These are phyloP conservation scores for Acrocyrtus sp. DNA, from an alignment of 2,888 invertebrate species.

Conservation along the genomic window DNA sequence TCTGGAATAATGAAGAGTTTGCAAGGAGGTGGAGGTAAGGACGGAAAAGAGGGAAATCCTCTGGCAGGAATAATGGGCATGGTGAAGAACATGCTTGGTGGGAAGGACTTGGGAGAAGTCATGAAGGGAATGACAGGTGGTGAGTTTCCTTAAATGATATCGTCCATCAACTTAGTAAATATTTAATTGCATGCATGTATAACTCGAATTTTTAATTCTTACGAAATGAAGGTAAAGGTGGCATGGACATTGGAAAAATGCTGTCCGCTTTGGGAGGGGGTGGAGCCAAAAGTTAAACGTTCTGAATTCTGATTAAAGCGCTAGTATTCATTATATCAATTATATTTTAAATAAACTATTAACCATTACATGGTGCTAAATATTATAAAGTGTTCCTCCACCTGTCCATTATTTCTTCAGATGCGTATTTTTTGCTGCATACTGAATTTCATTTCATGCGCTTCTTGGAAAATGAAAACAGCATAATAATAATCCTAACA, in stretches of 20 bases:
- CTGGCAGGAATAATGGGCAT: conserved; percentile 21
- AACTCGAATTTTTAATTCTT: too few relatives aligned
- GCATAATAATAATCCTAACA: too few relatives aligned
- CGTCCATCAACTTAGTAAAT: not conserved
- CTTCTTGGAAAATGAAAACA: too few relatives aligned
- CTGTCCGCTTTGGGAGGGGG: conserved; percentile 17
- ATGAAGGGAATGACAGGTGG: conserved; percentile 15
- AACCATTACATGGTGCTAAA: too few relatives aligned
- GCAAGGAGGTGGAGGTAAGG: not conserved
- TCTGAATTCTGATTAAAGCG: too few relatives aligned
- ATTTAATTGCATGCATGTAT: too few relatives aligned
- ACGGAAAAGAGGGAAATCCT: conserved; percentile 6
- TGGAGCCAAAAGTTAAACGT: not conserved
- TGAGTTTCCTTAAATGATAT: not conserved
- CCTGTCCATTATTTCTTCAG: too few relatives aligned
- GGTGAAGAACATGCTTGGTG: conserved; percentile 21
- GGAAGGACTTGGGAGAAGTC: conserved; percentile 22
- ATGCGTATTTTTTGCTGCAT: too few relatives aligned
- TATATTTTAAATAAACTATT: too few relatives aligned
- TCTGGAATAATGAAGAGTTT: not conserved
- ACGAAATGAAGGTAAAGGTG: conserved; percentile 1
- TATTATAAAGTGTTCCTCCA: too few relatives aligned
- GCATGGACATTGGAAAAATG: conserved; percentile 21
- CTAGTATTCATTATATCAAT: too few relatives aligned
- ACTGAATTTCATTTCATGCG: too few relatives aligned